A percentile compares a stretch with the other conserved stretches of the same genome.
phyloP scores from a whole-genome alignment of 2,113 vertebrate genomes.

The Benitochromis conjunctus region DNA sequence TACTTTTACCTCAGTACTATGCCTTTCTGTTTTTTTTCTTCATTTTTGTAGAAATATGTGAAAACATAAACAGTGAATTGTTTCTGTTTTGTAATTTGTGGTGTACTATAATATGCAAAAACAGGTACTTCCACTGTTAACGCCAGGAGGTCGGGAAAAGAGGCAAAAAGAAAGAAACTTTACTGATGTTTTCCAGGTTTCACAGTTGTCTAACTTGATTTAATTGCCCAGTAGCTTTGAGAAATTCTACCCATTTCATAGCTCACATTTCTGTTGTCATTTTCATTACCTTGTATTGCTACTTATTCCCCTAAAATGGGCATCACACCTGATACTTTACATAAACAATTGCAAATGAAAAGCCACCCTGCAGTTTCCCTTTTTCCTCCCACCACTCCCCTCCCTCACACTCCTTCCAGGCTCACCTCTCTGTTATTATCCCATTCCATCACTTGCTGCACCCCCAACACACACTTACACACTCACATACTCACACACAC shows the following conservation, averaged over 20 bases:
- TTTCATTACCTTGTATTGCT: slow-evolving; percentile 51
- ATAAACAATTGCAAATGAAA: slow-evolving; percentile 73
- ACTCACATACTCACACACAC: background rate
- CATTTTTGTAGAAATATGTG: background rate
- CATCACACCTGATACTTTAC: slow-evolving; percentile 51
- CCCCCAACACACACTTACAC: background rate
- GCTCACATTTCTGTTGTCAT: slow-evolving; percentile 23
- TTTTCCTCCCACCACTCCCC: slow-evolving; percentile 10
- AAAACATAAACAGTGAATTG: background rate
- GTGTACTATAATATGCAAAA: background rate
- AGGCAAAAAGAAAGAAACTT: background rate
- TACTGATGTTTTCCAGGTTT: background rate
- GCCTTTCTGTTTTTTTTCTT: background rate
- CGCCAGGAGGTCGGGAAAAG: background rate
- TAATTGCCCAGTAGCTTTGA: slow-evolving; percentile 25
- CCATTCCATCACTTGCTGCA: slow-evolving; percentile 32
- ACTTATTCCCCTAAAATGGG: slow-evolving; percentile 33
- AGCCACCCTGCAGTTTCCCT: slow-evolving; percentile 60
- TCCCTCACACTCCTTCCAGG: slow-evolving; percentile 22
- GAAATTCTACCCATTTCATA: slow-evolving; percentile 16
- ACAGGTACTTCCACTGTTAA: background rate
- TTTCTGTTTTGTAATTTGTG: background rate
- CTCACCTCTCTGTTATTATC: slow-evolving; percentile 60
- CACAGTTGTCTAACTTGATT: slow-evolving; percentile 17
- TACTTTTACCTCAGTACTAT: background rate